These are phyloP conservation scores for Euleptes europaea DNA, from an alignment of 2,113 vertebrate genomes.

Conservation along the genomic window DNA sequence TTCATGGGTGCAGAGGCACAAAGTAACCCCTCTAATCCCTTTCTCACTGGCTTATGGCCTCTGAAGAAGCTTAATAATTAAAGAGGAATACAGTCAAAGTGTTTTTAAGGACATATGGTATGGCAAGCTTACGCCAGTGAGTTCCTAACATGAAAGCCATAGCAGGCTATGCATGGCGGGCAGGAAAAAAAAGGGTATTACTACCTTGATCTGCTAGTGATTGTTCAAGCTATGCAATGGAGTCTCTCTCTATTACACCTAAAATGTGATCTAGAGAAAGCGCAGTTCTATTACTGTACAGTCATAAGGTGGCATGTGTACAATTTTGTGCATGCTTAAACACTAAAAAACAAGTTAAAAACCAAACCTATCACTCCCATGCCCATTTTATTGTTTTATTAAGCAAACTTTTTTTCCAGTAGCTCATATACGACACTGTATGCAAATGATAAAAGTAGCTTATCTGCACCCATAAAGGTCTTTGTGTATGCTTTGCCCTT, in stretches of 20 bases:
- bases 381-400: background rate
- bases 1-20: conserved; percentile 68
- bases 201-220: background rate
- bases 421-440: conserved; percentile 5
- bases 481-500: conserved; percentile 47
- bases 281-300: background rate
- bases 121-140: conserved; percentile 63
- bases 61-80: conserved; percentile 75
- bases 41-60: conserved; percentile 67
- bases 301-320: background rate
- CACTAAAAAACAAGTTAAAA: background rate
- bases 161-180: conserved; percentile 24
- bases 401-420: conserved; percentile 37
- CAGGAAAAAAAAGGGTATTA: conserved; percentile 38
- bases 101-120: conserved; percentile 71
- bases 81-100: conserved; percentile 66
- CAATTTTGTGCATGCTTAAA: background rate
- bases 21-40: conserved; percentile 72
- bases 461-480: conserved; percentile 51
- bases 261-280: background rate
- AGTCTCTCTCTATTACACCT: background rate
- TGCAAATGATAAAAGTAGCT: conserved; percentile 43
- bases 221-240: background rate
- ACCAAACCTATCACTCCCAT: background rate
- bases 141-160: conserved; percentile 59